Conservation (phyloP, 37 sponge, comb jelly and placozoan genomes). For the Halisarca cf. caerulea region DNA sequence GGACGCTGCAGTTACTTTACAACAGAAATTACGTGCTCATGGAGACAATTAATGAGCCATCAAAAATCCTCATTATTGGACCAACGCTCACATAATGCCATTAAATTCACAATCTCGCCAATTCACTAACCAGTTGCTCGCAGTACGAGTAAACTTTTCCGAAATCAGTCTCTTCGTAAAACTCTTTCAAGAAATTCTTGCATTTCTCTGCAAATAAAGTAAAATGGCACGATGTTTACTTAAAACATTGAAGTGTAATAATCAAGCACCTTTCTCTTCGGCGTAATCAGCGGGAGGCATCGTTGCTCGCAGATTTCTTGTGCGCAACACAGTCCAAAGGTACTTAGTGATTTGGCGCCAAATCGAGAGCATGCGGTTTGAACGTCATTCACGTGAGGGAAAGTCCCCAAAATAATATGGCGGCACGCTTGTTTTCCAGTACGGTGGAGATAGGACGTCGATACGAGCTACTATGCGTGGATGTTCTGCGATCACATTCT, state of each 20-base stretch:
- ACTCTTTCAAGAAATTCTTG: constrained; percentile 84
- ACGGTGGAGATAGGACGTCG: constrained; percentile 39
- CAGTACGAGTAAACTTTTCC: constrained; percentile 80
- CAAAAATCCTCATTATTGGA: no score
- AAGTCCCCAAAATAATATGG: background rate
- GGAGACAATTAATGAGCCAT: no score
- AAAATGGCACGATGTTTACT: background rate
- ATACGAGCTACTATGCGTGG: constrained; percentile 47
- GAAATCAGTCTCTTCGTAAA: constrained; percentile 70
- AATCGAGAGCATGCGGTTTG: background rate
- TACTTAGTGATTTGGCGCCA: background rate
- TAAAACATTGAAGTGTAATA: background rate
- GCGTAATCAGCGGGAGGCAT: constrained; percentile 82
- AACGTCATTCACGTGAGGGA: background rate
- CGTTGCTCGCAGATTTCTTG: background rate
- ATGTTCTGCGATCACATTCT: constrained; percentile 32
- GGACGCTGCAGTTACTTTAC: background rate
- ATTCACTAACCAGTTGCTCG: constrained; percentile 62
- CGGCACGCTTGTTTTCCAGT: background rate
- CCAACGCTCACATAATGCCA: no score
- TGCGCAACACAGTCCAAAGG: no score
- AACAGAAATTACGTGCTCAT: no score
- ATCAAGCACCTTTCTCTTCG: constrained; percentile 79
- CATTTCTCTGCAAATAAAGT: constrained; percentile 56
- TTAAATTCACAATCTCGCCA: background rate